Evolutionary conservation across 92 coral and sea anemone species (phyloP), one percentile per base, ranked within the genome.

Genomic region (Meandrina meandrites): DNA sequence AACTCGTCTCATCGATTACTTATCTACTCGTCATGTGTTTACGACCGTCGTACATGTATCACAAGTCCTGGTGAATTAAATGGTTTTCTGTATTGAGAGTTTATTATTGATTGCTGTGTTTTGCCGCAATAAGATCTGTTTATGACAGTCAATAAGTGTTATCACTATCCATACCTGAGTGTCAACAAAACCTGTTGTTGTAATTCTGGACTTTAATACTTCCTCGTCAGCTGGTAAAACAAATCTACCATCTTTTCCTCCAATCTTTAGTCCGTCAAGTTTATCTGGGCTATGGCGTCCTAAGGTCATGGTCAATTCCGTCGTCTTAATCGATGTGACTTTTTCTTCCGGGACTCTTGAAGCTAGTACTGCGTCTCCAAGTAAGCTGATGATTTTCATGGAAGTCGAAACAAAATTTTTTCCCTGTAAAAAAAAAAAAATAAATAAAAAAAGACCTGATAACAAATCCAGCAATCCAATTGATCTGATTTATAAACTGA

Each of bases 291-390:
- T 45, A 21, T 79, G 76, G 27, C 92, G 89, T 10, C 84, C 89
- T 35, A 89, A 68, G 10, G 82, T 72, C 79, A 89, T 84, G 54
- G 51, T 24, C 68, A 89, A 31, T 16, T 86, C 84, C 36, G 9
- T 47, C 13, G 86, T 85, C 28, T 58, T 48, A 24, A 89, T 85
- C 18, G 79, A 22, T 0, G 75, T 85, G 51, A 76, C 34, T 42
- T 66, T 75, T 16, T 89, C 92, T 27, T 86, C 92, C 54, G 88
- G 85, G 58, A 84, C 76, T 75, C 76, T 79, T 24, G 64, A n/a
- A 1, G 89, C 56, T 42, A 89, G 22, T 42, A 85, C 75, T 56
- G 89, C 83, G n/a, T 75, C 84, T 9, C 81, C 85, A 8, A 80
- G 79, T 8, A 47, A 17, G 75, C 75, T 64, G 74, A 85, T 87